phyloP scores from a whole-genome alignment of 1,140 invertebrate species.

The Scylla paramamosain region DNA sequence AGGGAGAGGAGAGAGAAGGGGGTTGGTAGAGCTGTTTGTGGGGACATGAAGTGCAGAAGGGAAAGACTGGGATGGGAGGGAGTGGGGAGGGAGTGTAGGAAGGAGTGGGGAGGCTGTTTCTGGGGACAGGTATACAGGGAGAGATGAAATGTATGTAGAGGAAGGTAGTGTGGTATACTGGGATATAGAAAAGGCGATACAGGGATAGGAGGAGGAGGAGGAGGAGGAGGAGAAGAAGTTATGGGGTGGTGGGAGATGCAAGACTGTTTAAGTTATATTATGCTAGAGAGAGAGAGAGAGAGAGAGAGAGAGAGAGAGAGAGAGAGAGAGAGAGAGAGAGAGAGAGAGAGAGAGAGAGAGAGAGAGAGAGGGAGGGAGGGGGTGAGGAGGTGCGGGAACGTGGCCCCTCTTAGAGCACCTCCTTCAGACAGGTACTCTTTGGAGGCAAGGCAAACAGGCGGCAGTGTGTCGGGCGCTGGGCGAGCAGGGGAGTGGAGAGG shows the following conservation, averaged over 20 bases:
- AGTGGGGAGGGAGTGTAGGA: background rate
- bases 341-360: constrained; percentile 44
- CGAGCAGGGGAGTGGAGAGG: background rate
- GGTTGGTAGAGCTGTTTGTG: no score
- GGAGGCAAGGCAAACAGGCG: background rate
- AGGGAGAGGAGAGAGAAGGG: no score
- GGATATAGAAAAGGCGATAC: background rate
- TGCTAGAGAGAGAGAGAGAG: constrained; percentile 6
- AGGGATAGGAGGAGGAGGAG: background rate
- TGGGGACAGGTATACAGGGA: no score
- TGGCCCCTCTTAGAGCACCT: no score
- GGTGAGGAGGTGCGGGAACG: background rate
- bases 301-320: background rate
- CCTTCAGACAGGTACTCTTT: no score
- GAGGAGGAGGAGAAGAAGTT: background rate
- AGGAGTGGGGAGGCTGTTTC: no score
- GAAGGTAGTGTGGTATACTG: no score
- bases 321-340: constrained; percentile 46
- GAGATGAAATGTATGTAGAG: no score
- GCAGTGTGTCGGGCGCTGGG: background rate
- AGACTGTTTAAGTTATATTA: background rate
- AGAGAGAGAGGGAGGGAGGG: constrained; percentile 36
- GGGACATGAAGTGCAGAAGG: background rate
- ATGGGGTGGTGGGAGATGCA: no score
- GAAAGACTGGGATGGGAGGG: background rate